Percentiles rank a stretch among this genome's conserved stretches.
These are phyloP conservation scores for Coregonus suidteri DNA, from an alignment of 2,797 vertebrate species.

Conservation along the genomic window DNA sequence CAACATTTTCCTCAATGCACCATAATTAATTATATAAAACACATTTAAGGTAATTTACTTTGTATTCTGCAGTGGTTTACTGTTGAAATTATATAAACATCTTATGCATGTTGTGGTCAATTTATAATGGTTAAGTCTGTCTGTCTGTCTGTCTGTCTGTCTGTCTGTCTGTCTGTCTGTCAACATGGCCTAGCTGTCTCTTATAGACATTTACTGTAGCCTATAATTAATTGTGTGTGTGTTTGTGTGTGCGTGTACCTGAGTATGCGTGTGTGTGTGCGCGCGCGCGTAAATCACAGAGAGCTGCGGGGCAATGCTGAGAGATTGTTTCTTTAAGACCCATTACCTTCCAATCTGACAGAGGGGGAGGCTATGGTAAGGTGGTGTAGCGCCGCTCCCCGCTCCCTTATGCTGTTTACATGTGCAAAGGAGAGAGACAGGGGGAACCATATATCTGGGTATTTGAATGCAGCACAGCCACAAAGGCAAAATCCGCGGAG, in stretches of 20 bases:
- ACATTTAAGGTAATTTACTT: too few relatives aligned
- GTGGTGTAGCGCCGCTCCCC: conserved; percentile 70
- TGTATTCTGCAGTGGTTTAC: too few relatives aligned
- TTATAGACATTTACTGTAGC: conserved; percentile 19
- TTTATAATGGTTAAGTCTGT: too few relatives aligned
- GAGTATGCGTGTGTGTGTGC: background rate
- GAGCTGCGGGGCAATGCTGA: conserved; percentile 70
- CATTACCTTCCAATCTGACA: conserved; percentile 73
- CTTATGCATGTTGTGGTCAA: too few relatives aligned
- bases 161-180: too few relatives aligned
- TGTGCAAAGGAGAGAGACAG: conserved; percentile 53
- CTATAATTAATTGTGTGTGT: too few relatives aligned
- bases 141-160: too few relatives aligned
- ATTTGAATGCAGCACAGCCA: conserved; percentile 52
- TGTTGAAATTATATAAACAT: too few relatives aligned
- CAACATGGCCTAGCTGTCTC: too few relatives aligned
- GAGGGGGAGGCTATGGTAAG: conserved; percentile 70
- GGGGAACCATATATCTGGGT: conserved; percentile 33
- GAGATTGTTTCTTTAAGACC: conserved; percentile 81
- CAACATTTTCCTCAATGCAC: too few relatives aligned
- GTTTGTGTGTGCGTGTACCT: too few relatives aligned
- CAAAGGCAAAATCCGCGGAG: conserved; percentile 39
- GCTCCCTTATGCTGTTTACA: conserved; percentile 62
- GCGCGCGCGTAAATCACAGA: conserved; percentile 67
- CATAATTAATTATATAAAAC: too few relatives aligned